Evolutionary conservation across 2,888 invertebrate species (phyloP), one percentile per base, ranked within the genome.

Genomic region (Phrixothrix hirtus): DNA sequence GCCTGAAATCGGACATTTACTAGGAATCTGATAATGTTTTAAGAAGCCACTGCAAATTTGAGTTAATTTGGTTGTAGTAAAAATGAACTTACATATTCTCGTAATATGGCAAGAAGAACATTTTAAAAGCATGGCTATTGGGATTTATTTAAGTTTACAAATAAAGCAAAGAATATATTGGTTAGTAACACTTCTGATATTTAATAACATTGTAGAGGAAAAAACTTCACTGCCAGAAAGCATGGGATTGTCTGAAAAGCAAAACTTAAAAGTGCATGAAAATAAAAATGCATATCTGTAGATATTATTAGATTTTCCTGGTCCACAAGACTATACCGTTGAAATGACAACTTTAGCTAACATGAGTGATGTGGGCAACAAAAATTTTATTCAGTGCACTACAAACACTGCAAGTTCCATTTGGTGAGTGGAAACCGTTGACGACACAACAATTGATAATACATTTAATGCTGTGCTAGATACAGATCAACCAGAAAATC

Each of bases 251-350:
- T 5, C 30, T n/a, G 35, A 30, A 10, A 48, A 41, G 10, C 21
- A 17, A 15, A 9, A n/a, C n/a, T n/a, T 11, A 1, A 47, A 47
- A 27, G 6, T 37, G 11, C 37, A 46, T 15, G 47, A 52, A 11
- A 53, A 50, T 36, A 41, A 44, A 45, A 42, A 47, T 35, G 13
- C 15, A 6, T 84, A 59, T 82, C 82, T n/a, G 81, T 83, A 60
- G 82, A 83, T 67, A 80, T 83, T 57, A 49, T 73, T 83, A 35
- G 79, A 83, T 55, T 83, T 83, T 31, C 83, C 83, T 10, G 78
- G 78, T 50, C 80, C 81, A 55, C 76, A 66, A 36, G 66, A 65
- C 26, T 57, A 63, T 32, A 60, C 63, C 25, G 69, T 70, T 31
- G 67, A 70, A 42, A 66, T 66, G 56, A 66, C 70, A 65, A 70